Evolutionary conservation across 1,140 invertebrate species (phyloP), one percentile per base, ranked within the genome.

Genomic region (Pinna nobilis): DNA sequence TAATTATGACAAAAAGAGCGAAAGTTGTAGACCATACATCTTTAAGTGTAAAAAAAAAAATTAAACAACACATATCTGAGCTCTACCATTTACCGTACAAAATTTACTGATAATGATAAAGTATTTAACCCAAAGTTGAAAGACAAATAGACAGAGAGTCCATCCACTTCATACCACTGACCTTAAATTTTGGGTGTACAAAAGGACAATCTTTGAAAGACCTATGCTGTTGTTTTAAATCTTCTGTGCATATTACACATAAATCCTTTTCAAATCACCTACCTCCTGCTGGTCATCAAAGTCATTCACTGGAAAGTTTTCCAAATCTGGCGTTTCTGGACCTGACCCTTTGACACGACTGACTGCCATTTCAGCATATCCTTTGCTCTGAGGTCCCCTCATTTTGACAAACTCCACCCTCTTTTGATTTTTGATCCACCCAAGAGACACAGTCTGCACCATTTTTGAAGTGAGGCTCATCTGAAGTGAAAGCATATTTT

Each of bases 351-450:
- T 96, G 93, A 90, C 83, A 88, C 97, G 94, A 3, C 96, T 96
- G 28, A 99, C 96, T 3, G 97, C 98, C 94, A 99, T 97, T 91
- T 99, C 98, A 0, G 97, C 97, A 89, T 97, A 95, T 0, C 98
- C 98, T 91, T 98, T 98, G 13, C 95, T 96, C 84, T 94, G 93
- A 15, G 98, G 97, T 63, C 98, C 98, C 89, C 97, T 96, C 96
- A 99, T 98, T 65, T 96, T 92, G 33, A 99, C 96, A 91, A 98
- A 99, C 91, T 99, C 98, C 80, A 97, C 95, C 79, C 97, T 92
- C 81, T 96, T 95, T 60, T 87, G 76, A 32, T 74, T 80, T 60
- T 82, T 92, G 84, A 97, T 96, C 70, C 97, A 92, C 2, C 97
- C 96, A 88, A 98, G 95, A 20, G 96, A 97, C 94, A 98, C 97